phyloP scores from a whole-genome alignment of 2,888 invertebrate genomes.

The Amphipyra tragopoginis region DNA sequence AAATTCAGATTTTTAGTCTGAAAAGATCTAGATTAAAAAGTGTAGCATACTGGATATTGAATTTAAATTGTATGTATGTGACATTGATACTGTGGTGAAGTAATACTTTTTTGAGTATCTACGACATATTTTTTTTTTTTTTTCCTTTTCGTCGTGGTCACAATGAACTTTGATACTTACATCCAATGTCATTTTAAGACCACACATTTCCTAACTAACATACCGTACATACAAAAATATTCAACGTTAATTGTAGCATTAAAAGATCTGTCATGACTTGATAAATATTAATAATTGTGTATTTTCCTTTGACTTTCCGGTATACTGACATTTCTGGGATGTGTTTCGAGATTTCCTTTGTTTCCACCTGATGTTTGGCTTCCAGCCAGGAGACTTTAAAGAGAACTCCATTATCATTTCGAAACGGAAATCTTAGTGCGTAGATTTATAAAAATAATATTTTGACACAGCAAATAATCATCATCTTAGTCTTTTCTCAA shows the following conservation, averaged over 20 bases:
- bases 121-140: background rate
- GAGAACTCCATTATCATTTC: conserved; percentile 34
- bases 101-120: conserved; percentile 5
- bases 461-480: background rate
- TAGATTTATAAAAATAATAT: conserved; percentile 4
- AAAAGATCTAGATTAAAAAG: conserved; percentile 3
- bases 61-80: background rate
- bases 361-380: conserved; percentile 56
- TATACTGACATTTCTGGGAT: conserved; percentile 42
- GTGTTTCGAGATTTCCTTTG: conserved; percentile 48
- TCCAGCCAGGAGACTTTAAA: conserved; percentile 37
- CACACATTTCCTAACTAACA: conserved; percentile 16
- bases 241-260: conserved; percentile 12
- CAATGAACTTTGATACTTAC: conserved; percentile 21
- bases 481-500: too few relatives aligned
- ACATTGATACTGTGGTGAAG: background rate
- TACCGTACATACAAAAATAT: background rate
- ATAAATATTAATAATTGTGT: conserved; percentile 11
- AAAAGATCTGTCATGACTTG: conserved; percentile 5
- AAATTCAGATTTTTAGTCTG: conserved; percentile 5
- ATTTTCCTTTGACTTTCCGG: conserved; percentile 55
- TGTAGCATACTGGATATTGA: conserved; percentile 1
- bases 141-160: background rate
- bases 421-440: conserved; percentile 11
- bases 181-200: conserved; percentile 9